phyloP scores from a whole-genome alignment of 2,888 invertebrate species.

The Pammene aurita region DNA sequence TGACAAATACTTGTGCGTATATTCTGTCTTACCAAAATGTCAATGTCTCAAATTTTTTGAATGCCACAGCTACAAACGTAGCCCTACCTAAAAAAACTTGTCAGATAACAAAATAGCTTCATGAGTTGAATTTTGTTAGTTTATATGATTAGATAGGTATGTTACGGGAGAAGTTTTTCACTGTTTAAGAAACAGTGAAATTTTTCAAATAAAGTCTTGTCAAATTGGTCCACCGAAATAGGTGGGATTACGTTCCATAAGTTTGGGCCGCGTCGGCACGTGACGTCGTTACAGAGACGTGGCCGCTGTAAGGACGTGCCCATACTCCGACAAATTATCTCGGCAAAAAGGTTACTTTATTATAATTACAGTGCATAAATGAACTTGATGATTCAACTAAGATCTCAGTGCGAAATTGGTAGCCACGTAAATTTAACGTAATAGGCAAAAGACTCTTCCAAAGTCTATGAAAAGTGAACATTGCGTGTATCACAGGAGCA shows the following conservation, averaged over 20 bases:
- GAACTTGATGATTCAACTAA: not conserved
- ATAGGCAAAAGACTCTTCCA: no score
- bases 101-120: no score
- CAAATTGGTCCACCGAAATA: constrained; percentile 36
- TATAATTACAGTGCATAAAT: constrained; percentile 13
- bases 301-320: constrained; percentile 24
- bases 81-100: no score
- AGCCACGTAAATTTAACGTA: not conserved
- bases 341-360: constrained; percentile 17
- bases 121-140: no score
- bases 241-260: constrained; percentile 32
- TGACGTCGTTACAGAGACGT: constrained; percentile 38
- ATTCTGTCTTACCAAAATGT: no score
- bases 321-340: constrained; percentile 11
- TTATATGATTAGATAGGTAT: no score
- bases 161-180: not conserved
- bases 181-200: not conserved
- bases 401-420: not conserved
- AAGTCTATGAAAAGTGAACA: no score
- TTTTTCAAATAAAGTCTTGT: constrained; percentile 33
- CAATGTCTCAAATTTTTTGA: no score
- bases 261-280: constrained; percentile 28
- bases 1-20: no score
- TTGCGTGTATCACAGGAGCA: no score
- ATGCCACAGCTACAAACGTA: no score